A percentile compares a stretch with the other conserved stretches of the same genome.
These are phyloP conservation scores for Scortum barcoo DNA, from an alignment of 2,113 vertebrate genomes.

Conservation along the genomic window DNA sequence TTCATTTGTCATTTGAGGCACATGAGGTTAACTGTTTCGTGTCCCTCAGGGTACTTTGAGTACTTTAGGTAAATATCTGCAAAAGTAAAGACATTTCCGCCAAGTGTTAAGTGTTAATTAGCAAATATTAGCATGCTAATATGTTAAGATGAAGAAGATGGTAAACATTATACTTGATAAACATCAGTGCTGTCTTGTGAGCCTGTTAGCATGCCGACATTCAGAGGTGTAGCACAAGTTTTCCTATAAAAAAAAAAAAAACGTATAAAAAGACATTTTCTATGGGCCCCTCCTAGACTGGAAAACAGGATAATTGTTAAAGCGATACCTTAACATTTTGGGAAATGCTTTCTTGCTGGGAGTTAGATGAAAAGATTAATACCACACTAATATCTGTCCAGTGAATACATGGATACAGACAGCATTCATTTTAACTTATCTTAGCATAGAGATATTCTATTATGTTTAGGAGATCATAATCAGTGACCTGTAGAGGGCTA, in stretches of 20 bases:
- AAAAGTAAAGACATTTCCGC: neutral
- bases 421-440: neutral
- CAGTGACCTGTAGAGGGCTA: neutral
- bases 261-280: too few relatives aligned
- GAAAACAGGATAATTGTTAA: neutral
- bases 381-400: neutral
- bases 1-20: neutral
- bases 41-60: too few relatives aligned
- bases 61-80: neutral
- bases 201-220: too few relatives aligned
- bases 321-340: neutral
- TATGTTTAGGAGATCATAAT: too few relatives aligned
- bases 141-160: neutral
- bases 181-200: too few relatives aligned
- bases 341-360: neutral
- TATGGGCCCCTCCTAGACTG: too few relatives aligned
- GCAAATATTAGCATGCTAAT: neutral
- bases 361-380: neutral
- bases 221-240: too few relatives aligned
- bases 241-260: too few relatives aligned
- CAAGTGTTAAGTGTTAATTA: neutral
- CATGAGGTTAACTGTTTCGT: neutral
- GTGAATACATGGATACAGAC: neutral
- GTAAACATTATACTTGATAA: neutral
- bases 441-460: neutral